phyloP scores from a whole-genome alignment of 2,888 invertebrate genomes.

The Coecobrya sp. region DNA sequence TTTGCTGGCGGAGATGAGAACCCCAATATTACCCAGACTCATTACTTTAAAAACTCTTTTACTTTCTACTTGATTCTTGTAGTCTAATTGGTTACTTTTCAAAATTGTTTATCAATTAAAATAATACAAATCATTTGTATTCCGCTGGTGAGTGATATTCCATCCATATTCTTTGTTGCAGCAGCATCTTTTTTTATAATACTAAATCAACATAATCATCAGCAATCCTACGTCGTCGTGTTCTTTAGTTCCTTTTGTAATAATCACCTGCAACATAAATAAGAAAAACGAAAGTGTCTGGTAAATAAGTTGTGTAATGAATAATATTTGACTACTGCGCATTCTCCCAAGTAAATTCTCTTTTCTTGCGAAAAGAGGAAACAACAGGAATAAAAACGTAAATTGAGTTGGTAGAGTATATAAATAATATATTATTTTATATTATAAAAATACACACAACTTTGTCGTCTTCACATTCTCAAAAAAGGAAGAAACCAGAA shows the following conservation, averaged over 20 bases:
- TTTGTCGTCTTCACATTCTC: slow-evolving; percentile 56
- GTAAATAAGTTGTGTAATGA: slow-evolving; percentile 65
- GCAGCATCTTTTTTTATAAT: neutral
- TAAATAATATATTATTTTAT: slow-evolving; percentile 23
- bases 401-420: slow-evolving; percentile 19
- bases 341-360: slow-evolving; percentile 16
- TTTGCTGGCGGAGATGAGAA: slow-evolving; percentile 66
- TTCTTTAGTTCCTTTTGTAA: slow-evolving; percentile 7
- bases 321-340: slow-evolving; percentile 62
- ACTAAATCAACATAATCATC: slow-evolving; percentile 42
- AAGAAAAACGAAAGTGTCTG: slow-evolving; percentile 75
- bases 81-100: slow-evolving; percentile 52
- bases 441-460: slow-evolving; percentile 5
- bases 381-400: slow-evolving; percentile 7
- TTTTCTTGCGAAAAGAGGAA: slow-evolving; percentile 68
- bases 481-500: slow-evolving; percentile 76
- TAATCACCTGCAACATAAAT: slow-evolving; percentile 35
- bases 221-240: slow-evolving; percentile 22
- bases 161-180: slow-evolving; percentile 6
- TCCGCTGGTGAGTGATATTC: slow-evolving; percentile 10
- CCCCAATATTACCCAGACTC: slow-evolving; percentile 44
- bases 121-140: slow-evolving; percentile 40
- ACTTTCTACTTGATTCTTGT: slow-evolving; percentile 55
- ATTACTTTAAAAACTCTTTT: slow-evolving; percentile 44
- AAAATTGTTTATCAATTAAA: slow-evolving; percentile 37